A percentile compares a stretch with the other conserved stretches of the same genome.
phyloP scores from a whole-genome alignment of 2,888 invertebrate species.

The Tolmerus cingulatus region DNA sequence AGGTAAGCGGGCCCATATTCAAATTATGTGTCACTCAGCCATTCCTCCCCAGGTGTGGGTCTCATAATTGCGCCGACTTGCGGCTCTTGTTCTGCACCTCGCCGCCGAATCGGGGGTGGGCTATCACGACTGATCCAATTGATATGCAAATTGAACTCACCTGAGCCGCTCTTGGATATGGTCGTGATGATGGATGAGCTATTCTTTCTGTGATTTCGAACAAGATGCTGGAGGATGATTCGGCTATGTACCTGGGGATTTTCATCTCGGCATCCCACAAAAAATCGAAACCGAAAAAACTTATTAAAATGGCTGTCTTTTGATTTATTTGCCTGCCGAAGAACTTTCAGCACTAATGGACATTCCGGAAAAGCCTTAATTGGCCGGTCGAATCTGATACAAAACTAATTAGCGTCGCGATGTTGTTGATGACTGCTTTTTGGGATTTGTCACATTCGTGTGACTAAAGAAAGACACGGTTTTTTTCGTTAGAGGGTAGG shows the following conservation, averaged over 20 bases:
- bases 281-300: not conserved
- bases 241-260: not conserved
- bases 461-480: not conserved
- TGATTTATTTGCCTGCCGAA: not conserved
- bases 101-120: not conserved
- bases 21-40: constrained; percentile 15
- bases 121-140: constrained; percentile 29
- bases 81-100: not conserved
- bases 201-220: not conserved
- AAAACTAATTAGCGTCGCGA: not conserved
- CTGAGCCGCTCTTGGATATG: not conserved
- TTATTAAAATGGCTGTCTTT: not conserved
- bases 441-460: not conserved
- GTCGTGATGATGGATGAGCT: constrained; percentile 7
- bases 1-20: constrained; percentile 15
- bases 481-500: not conserved
- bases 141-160: constrained; percentile 14
- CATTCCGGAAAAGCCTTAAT: constrained; percentile 6
- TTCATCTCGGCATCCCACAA: not conserved
- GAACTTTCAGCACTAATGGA: not conserved
- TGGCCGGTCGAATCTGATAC: not conserved
- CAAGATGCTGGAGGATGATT: not conserved
- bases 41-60: not conserved
- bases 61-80: constrained; percentile 11
- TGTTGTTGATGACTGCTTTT: not conserved